phyloP scores from a whole-genome alignment of 2,113 vertebrate species.

The Lycocorax pyrrhopterus region DNA sequence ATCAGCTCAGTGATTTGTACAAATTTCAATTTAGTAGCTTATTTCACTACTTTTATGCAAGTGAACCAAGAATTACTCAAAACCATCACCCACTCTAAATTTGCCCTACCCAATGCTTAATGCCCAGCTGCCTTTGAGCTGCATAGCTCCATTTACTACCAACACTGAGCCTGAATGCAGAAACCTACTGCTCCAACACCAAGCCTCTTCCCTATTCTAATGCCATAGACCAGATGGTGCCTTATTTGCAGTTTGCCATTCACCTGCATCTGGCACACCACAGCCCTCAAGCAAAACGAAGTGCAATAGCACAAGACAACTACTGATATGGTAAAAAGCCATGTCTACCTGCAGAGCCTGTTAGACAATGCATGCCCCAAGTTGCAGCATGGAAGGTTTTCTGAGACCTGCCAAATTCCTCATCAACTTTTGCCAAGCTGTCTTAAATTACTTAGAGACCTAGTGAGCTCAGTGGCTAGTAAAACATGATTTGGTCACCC shows the following conservation, averaged over 20 bases:
- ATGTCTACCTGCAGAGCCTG: slow-evolving; percentile 31
- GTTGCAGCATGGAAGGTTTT: background rate
- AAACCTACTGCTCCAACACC: background rate
- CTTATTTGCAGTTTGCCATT: background rate
- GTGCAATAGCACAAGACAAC: background rate
- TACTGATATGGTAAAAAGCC: background rate
- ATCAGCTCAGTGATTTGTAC: background rate
- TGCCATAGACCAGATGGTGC: background rate
- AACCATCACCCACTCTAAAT: background rate
- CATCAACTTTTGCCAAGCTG: background rate
- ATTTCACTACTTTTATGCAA: background rate
- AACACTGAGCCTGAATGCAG: background rate
- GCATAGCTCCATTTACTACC: background rate
- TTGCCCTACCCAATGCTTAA: background rate
- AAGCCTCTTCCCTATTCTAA: background rate
- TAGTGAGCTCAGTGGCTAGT: background rate
- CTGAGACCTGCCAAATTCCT: background rate
- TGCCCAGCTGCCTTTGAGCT: background rate
- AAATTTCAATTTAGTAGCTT: background rate
- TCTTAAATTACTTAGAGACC: background rate
- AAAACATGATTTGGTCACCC: background rate
- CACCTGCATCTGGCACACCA: background rate
- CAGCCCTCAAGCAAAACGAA: background rate
- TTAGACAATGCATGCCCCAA: background rate
- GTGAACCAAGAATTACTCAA: background rate